Conservation (phyloP, 2,113 vertebrate species). For the Ammodytes dubius region DNA sequence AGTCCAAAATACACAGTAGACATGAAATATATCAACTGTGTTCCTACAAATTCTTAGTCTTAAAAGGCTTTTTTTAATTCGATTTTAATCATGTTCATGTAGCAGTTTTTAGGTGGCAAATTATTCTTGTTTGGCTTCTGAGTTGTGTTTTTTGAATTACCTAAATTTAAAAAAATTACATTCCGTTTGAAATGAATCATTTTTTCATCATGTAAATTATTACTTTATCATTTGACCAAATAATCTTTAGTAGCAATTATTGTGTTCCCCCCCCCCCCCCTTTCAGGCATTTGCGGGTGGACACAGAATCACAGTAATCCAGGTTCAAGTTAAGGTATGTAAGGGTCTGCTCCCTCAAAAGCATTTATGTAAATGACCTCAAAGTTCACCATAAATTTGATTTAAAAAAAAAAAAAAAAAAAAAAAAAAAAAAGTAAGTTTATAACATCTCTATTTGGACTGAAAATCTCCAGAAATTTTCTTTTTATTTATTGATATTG, state of each 20-base stretch:
- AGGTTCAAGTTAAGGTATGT: conserved; percentile 70
- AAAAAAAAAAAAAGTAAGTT: background rate
- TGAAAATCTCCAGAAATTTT: background rate
- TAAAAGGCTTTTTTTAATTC: too few relatives aligned
- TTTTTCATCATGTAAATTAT: too few relatives aligned
- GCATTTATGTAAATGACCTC: background rate
- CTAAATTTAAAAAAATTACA: too few relatives aligned
- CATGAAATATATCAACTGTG: too few relatives aligned
- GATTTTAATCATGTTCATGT: too few relatives aligned
- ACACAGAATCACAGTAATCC: conserved; percentile 22
- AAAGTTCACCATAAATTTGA: background rate
- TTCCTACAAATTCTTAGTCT: too few relatives aligned
- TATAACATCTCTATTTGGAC: background rate
- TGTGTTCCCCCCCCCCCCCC: background rate
- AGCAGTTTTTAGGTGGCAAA: too few relatives aligned
- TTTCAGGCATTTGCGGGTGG: conserved; percentile 22
- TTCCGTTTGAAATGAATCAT: too few relatives aligned
- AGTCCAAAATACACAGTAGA: too few relatives aligned
- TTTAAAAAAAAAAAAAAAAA: background rate
- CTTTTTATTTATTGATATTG: background rate
- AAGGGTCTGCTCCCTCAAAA: conserved; percentile 33
- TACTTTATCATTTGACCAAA: too few relatives aligned
- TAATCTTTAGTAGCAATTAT: background rate
- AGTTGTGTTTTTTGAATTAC: too few relatives aligned
- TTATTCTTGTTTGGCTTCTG: too few relatives aligned